These are phyloP conservation scores for Hermetia illucens DNA, from an alignment of 1,140 invertebrate genomes.

Conservation along the genomic window DNA sequence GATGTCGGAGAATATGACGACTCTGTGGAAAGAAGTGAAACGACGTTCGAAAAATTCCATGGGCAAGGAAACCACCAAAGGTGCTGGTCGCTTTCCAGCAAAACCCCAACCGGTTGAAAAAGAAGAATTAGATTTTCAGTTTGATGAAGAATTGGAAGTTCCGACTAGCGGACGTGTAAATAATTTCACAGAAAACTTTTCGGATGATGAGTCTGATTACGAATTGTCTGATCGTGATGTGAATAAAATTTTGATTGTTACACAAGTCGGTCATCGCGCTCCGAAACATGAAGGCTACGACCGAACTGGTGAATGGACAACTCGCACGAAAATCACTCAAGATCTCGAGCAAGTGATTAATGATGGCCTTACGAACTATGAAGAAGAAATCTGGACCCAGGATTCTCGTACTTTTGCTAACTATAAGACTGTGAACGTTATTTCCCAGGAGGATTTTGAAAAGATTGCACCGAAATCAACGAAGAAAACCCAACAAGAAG, in stretches of 20 bases:
- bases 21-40: constrained; percentile 37
- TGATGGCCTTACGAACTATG: constrained; percentile 88
- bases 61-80: constrained; percentile 13
- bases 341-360: constrained; percentile 89
- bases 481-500: constrained; percentile 47
- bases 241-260: constrained; percentile 90
- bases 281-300: constrained; percentile 81
- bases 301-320: constrained; percentile 71
- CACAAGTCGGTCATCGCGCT: constrained; percentile 52
- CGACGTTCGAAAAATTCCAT: constrained; percentile 35
- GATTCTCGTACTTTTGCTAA: constrained; percentile 34
- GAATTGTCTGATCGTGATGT: constrained; percentile 88
- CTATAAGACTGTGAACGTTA: constrained; percentile 81
- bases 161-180: constrained; percentile 55
- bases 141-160: constrained; percentile 85
- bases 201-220: constrained; percentile 65
- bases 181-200: constrained; percentile 63
- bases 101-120: constrained; percentile 39
- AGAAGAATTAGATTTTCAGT: constrained; percentile 91
- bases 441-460: constrained; percentile 76
- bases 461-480: constrained; percentile 53
- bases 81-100: constrained; percentile 17
- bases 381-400: constrained; percentile 70
- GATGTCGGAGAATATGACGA: constrained; percentile 11
- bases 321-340: constrained; percentile 80